Evolutionary conservation across 64 coral and sea anemone genomes (phyloP), one percentile per base, ranked within the genome.

Genomic region (Montipora foliosa): DNA sequence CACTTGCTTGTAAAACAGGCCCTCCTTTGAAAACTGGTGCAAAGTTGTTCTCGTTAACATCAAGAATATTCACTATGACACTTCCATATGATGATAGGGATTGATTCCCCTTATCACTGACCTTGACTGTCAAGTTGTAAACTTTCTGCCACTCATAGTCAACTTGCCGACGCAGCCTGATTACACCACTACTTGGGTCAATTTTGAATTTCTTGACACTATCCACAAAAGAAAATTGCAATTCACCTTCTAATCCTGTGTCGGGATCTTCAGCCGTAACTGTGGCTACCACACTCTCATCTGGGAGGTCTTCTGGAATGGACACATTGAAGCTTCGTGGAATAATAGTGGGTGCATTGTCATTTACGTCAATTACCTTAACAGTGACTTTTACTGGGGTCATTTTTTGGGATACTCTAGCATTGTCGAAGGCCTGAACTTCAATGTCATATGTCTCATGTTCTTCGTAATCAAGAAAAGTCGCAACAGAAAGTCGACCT

Each of bases 31-130:
- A 95, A 7, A 89, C 70, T 17, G 96, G 96, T 16, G 89, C 84
- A 83, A 98, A 60, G 24, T 80, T 82, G 48, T 98, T 98, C 83
- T 98, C 96, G 73, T 98, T 98, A 25, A 98, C 93, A 79, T 98
- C 93, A 60, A 91, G 89, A 66, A 98, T 78, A 45, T 92, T 95
- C 53, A 98, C 74, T 1, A 82, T 77, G 17, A 95, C 89, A 84
- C 88, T 47, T 47, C 82, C 96, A 49, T 68, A 48, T 68, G 96
- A 89, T 2, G 74, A 67, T 47, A 95, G 74, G 1, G 47, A 47
- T 7, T 93, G 96, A 0, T 25, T 46, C 84, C 89, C 93, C 70
- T 89, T 94, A 44, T 98, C 96, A 19, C 77, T 87, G 21, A 98
- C 84, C 70, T 46, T 79, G 29, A 98, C 61, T 48, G 89, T 92